Base-by-base conservation (phyloP, 2,888 invertebrate species). In the Didymodactylos carnosus region DNA sequence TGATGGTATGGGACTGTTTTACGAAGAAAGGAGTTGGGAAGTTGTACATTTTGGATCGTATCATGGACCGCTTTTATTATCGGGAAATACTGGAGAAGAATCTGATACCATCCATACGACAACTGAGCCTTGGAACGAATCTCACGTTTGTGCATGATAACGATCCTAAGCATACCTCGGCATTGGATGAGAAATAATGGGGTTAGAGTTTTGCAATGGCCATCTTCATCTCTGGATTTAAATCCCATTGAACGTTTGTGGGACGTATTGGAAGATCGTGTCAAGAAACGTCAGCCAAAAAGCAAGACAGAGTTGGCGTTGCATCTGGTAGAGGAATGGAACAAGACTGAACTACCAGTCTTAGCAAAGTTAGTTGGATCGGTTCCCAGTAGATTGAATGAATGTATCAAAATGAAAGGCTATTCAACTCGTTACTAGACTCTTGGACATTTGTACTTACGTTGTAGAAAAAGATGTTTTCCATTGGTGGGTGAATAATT, bases 21-120 rank as follows among this genome's bases (percentile, higher is more conserved):
- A 39, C 73, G 3, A 14, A 69, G 29, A 62, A 53, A 39, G 75
- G 75, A 1, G 75, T 75, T 46, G 76, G 77, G 23, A 43, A 72
- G 35, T 27, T 77, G 8, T 39, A 40, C n/a, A 51, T 70, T 19
- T 69, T 77, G 5, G 69, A 75, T 27, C 70, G 72, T 0, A 76
- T 25, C 2, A 76, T 76, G 76, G 46, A 46, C n/a, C 8, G 46
- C 16, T 46, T 46, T 46, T 46, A n/a, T 46, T 46, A 46, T 46
- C 46, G 46, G 16, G 46, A 46, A 46, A 46, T 46, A n/a, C 46
- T 46, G 3, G 4, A 46, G 3, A 46, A 46, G 46, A 46, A 46
- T 19, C n/a, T 46, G n/a, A n/a, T 46, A 46, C 46, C 16, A 46
- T 46, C 46, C n/a, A n/a, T n/a, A 6, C 6, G 6, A 19, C 16